Conservation (phyloP, 2,113 vertebrate species). For the Anser cygnoides region DNA sequence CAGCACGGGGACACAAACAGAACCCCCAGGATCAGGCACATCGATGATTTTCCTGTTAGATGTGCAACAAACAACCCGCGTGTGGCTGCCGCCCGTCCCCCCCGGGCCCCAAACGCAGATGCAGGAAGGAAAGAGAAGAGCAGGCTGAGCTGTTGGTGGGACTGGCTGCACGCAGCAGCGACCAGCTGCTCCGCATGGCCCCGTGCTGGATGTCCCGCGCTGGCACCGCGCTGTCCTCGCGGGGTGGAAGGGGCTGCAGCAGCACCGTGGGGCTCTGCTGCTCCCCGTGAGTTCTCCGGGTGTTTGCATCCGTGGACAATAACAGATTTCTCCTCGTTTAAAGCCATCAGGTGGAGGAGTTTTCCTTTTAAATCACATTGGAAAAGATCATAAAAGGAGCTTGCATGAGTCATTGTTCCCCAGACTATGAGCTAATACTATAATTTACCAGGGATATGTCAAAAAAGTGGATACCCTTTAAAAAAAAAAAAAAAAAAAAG, state of each 20-base stretch:
- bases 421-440: constrained; percentile 38
- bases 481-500: neutral
- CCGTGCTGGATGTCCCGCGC: too few species aligned
- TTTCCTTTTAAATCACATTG: constrained; percentile 30
- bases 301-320: neutral
- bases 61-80: neutral
- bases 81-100: neutral
- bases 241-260: too few species aligned
- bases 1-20: neutral
- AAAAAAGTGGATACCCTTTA: neutral
- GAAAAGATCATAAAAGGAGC: constrained; percentile 4
- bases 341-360: constrained; percentile 13
- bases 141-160: neutral
- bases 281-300: fast-evolving
- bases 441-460: neutral
- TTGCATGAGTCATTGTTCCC: constrained; percentile 39
- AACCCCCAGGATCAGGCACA: neutral
- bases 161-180: neutral
- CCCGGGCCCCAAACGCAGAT: too few species aligned
- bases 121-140: neutral
- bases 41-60: neutral
- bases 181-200: neutral
- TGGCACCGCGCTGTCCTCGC: too few species aligned
- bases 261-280: neutral
- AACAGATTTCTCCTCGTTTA: neutral